Conservation (phyloP, 2,797 vertebrate species). For the Momotus momota region DNA sequence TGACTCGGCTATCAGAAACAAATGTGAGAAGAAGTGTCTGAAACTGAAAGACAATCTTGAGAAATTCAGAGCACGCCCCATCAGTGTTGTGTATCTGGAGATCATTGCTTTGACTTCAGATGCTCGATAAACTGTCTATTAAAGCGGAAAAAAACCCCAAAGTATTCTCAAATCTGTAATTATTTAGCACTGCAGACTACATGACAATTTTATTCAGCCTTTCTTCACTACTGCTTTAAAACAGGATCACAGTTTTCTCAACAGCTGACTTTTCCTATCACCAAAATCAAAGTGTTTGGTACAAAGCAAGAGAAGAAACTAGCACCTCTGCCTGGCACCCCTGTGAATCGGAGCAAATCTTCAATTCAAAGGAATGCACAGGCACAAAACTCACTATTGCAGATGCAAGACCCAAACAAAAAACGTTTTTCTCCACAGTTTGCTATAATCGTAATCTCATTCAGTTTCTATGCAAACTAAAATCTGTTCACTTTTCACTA, state of each 20-base stretch:
- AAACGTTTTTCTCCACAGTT: neutral
- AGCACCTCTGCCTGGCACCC: neutral
- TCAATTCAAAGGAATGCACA: neutral
- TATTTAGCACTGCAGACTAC: slow-evolving; percentile 12
- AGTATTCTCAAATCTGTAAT: neutral
- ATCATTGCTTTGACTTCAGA: slow-evolving; percentile 5
- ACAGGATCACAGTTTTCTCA: slow-evolving; percentile 31
- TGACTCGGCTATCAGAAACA: neutral
- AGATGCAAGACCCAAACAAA: neutral
- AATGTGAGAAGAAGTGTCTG: neutral
- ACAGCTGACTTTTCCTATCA: slow-evolving; percentile 26
- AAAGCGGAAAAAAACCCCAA: neutral
- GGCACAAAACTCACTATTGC: neutral
- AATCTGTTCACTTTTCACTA: neutral
- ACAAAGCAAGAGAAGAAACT: neutral
- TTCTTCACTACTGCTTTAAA: slow-evolving; percentile 17
- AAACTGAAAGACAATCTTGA: neutral
- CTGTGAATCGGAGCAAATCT: neutral
- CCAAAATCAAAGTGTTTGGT: neutral
- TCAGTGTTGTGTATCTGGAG: neutral
- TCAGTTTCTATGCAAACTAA: neutral
- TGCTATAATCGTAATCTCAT: neutral
- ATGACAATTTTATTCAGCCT: slow-evolving; percentile 11
- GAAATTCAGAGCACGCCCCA: neutral
- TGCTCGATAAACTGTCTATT: neutral